These are phyloP conservation scores for Machaerirhynchus nigripectus DNA, from an alignment of 2,113 vertebrate species.

Conservation along the genomic window DNA sequence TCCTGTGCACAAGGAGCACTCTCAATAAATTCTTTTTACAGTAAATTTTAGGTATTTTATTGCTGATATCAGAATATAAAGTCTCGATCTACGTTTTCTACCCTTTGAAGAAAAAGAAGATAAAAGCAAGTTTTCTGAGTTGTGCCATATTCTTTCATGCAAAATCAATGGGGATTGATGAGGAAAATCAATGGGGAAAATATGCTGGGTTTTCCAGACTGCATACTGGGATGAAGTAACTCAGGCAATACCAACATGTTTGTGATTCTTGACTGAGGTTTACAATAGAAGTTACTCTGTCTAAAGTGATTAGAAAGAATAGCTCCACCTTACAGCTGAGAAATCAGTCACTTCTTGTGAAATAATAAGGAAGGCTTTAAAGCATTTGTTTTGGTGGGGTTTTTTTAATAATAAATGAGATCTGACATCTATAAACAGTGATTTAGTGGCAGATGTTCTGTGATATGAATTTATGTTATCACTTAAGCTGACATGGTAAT, in stretches of 20 bases:
- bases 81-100: neutral
- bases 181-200: conserved; percentile 13
- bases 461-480: conserved; percentile 61
- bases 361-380: conserved; percentile 22
- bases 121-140: neutral
- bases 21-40: neutral
- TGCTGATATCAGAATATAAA: neutral
- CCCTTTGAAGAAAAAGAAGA: neutral
- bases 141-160: neutral
- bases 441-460: conserved; percentile 61
- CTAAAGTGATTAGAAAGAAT: conserved; percentile 10
- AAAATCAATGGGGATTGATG: neutral
- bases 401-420: conserved; percentile 57
- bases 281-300: neutral
- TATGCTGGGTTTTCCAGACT: neutral
- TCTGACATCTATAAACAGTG: conserved; percentile 55
- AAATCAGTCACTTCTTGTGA: neutral
- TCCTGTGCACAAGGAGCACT: neutral
- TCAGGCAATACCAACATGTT: neutral
- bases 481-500: conserved; percentile 44
- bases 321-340: neutral
- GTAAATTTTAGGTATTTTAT: neutral
- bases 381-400: neutral
- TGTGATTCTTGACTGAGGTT: conserved; percentile 1
- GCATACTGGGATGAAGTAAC: neutral